Base-by-base conservation (phyloP, 2,888 invertebrate species). In the Perizoma affinitatum region DNA sequence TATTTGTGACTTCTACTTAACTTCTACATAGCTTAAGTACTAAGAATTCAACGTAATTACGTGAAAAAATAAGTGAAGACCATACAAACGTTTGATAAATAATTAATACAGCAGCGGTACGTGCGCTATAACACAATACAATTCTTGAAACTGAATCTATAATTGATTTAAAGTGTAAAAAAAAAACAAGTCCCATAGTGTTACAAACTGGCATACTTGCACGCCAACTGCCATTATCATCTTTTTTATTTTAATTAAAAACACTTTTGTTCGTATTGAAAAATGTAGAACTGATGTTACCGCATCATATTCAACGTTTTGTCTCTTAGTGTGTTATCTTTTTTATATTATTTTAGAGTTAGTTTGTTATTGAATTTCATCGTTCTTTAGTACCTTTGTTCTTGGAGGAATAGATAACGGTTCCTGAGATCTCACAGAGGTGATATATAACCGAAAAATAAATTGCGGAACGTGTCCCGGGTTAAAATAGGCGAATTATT, bases 401-500 rank as follows among this genome's bases (percentile, higher is more conserved):
- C 46, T 54, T 36, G 0, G 41, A 36, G 52, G 38, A 47, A 55
- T 55, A 51, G 49, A 61, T 55, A 54, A 55, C 40, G 52, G 42
- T 45, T 53, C 47, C 49, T 43, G 42, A 54, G 54, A 59, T 49
- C 47, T 55, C 55, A 36, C 46, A 50, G 60, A 43, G 61, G 66
- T 68, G 62, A 70, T 68, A 70, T 64, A 68, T 61, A 66, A 66
- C 66, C 66, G 54, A 66, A 70, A 69, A 70, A 68, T 66, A 70
- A 70, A 70, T 66, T 66, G 68, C 65, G 54, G 46, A 66, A 70
- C 70, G 70, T 70, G 70, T 70, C 68, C 63, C 44, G 66, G 65
- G 68, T 70, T 68, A 64, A 70, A 70, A 70, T 65, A 66, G 58
- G 66, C 65, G 66, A 70, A 68, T 70, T 70, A 68, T 63, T 65